Base-by-base conservation (phyloP, 2,113 vertebrate species). In the Eublepharis macularius region DNA sequence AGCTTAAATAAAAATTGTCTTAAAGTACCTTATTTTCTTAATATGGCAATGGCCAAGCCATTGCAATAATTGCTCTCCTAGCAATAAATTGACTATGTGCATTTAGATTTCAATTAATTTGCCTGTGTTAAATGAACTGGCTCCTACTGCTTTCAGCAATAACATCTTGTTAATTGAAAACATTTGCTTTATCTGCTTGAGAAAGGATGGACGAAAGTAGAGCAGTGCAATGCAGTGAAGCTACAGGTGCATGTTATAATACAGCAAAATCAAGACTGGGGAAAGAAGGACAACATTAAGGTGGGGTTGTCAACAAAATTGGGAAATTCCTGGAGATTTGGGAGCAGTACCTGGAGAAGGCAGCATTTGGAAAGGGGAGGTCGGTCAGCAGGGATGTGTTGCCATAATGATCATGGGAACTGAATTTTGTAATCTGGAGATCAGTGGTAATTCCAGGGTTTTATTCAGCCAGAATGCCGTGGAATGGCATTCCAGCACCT, bases 151-250 rank as follows among this genome's bases (percentile, higher is more conserved):
- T 94, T 93, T 94, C 87, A 94, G 95, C 91, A 94, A 95, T 94
- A 91, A 94, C 89, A 91, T 84, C 90, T 91, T 90, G 88, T 94
- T 96, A 95, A 96, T 93, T 95, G 93, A 95, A 95, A 96, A 93
- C 75, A 93, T 92, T 92, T 87, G 87, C 90, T 94, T 92, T 96
- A 83, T 93, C 92, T 95, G 51, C 87, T 93, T 94, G 90, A 84
- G 90, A 91, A 90, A 92, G 70, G 80, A 86, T 85, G 91, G 92
- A 89, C 88, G 83, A 92, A 97, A 96, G 90, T 93, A 94, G 95
- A 93, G 90, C 93, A 90, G 54, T 73, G 85, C 89, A 93, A 92
- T 86, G 81, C 81, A 26, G 26, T 77, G 60, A 82, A 75, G 75
- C 76, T 87, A 78, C 63, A n/a, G 49, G 85, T n/a, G 51, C 70